Evolutionary conservation across 1,140 invertebrate species (phyloP).

Genomic region (Nilaparvata lugens): DNA sequence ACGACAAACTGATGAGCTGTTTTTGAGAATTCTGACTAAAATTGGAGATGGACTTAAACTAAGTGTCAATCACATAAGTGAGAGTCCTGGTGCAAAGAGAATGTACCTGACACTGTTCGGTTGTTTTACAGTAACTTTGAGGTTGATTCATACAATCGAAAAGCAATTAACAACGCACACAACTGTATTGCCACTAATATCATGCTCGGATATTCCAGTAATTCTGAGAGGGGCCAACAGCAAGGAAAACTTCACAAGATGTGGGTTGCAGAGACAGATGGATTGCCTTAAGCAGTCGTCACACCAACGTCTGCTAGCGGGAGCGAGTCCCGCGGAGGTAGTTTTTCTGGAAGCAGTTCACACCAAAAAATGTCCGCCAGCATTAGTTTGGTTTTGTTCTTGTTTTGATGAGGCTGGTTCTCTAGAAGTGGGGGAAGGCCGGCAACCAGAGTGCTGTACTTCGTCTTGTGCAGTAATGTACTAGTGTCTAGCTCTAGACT

Average conservation of each 20-base stretch:
- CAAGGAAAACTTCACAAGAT: conserved; percentile 31
- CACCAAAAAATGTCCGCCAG: too few relatives aligned
- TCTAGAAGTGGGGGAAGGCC: too few relatives aligned
- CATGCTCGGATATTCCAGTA: neutral
- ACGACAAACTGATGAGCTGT: conserved; percentile 7
- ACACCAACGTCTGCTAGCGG: too few relatives aligned
- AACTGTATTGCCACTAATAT: neutral
- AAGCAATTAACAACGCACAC: neutral
- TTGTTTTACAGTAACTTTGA: neutral
- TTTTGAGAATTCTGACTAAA: conserved; percentile 11
- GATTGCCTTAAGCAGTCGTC: too few relatives aligned
- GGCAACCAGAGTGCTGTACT: too few relatives aligned
- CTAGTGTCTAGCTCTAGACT: too few relatives aligned
- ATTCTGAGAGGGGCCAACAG: conserved; percentile 18
- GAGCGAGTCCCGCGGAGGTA: too few relatives aligned
- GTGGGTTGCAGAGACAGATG: conserved; percentile 26
- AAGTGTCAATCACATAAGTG: conserved; percentile 1
- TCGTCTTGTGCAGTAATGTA: too few relatives aligned
- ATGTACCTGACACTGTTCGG: neutral
- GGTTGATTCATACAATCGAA: conserved; percentile 21
- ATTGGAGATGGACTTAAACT: conserved; percentile 10
- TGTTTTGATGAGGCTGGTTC: too few relatives aligned
- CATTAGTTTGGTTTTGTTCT: too few relatives aligned
- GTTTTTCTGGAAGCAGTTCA: too few relatives aligned
- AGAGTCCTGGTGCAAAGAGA: neutral